These are phyloP conservation scores for Phortica variegata DNA, from an alignment of 1,140 invertebrate species.

Conservation along the genomic window DNA sequence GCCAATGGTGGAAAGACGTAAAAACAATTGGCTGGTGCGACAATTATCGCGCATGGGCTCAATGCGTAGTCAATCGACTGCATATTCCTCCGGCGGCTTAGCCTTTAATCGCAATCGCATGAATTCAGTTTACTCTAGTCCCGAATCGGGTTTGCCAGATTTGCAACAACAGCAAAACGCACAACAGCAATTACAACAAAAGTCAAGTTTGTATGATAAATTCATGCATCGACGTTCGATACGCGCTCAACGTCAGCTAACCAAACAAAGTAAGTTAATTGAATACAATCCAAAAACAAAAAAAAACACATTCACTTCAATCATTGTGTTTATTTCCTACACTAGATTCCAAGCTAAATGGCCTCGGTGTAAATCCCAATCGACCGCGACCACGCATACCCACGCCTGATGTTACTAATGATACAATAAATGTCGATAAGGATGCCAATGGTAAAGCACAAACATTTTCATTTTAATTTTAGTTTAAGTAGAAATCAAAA, in stretches of 20 bases:
- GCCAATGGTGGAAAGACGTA: slow-evolving; percentile 77
- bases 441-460: slow-evolving; percentile 64
- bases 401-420: slow-evolving; percentile 81
- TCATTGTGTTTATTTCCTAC: not conserved
- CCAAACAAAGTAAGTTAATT: slow-evolving; percentile 63
- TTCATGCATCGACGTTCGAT: slow-evolving; percentile 77
- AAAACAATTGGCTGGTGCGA: slow-evolving; percentile 83
- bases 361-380: slow-evolving; percentile 66
- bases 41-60: slow-evolving; percentile 81
- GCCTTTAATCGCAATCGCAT: slow-evolving; percentile 72
- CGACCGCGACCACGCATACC: slow-evolving; percentile 80
- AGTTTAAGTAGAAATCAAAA: slow-evolving; percentile 7
- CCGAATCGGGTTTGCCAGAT: slow-evolving; percentile 65
- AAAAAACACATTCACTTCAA: not conserved
- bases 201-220: slow-evolving; percentile 79
- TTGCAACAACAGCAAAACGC: slow-evolving; percentile 42
- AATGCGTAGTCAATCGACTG: slow-evolving; percentile 76
- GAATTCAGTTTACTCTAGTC: slow-evolving; percentile 76
- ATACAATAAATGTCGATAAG: slow-evolving; percentile 61
- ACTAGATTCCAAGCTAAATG: slow-evolving; percentile 60
- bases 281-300: not conserved
- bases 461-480: slow-evolving; percentile 24
- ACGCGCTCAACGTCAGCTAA: slow-evolving; percentile 65
- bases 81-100: slow-evolving; percentile 77
- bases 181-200: slow-evolving; percentile 55